Percentiles rank a stretch among this genome's conserved stretches.
Conservation (phyloP, 23 tunicate species). For the Corella eumyota region DNA sequence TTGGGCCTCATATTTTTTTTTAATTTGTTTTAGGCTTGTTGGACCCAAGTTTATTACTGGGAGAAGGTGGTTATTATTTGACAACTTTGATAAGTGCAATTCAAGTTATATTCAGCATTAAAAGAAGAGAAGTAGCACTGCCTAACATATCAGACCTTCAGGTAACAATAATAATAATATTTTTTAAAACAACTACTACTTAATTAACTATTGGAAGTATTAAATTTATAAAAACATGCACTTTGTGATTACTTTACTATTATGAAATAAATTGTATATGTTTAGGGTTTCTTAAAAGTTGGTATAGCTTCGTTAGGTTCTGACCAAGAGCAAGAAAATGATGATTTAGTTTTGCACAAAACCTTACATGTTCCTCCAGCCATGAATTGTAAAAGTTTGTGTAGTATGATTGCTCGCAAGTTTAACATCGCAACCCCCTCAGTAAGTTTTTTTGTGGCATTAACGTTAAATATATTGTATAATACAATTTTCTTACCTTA, state of each 20-base stretch:
- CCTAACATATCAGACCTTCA: slow-evolving; percentile 82
- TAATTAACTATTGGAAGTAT: no score
- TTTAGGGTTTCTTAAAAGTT: slow-evolving; percentile 87
- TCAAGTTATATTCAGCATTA: slow-evolving; percentile 80
- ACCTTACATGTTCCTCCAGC: slow-evolving; percentile 93
- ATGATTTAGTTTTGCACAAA: slow-evolving; percentile 47
- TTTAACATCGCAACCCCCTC: slow-evolving; percentile 38
- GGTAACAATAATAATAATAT: slow-evolving; percentile 27
- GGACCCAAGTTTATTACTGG: slow-evolving; percentile 65
- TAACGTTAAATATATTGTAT: no score
- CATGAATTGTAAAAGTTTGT: slow-evolving; percentile 65
- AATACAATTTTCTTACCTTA: no score
- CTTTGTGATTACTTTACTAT: neutral
- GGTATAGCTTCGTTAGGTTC: slow-evolving; percentile 12
- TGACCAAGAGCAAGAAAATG: slow-evolving; percentile 1
- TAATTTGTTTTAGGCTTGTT: slow-evolving; percentile 82
- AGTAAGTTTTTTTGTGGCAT: slow-evolving; percentile 28
- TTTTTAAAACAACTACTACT: no score
- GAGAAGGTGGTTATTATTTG: slow-evolving; percentile 93
- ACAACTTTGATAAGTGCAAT: slow-evolving; percentile 89
- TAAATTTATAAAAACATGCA: no score
- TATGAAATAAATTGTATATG: neutral
- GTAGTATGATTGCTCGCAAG: slow-evolving; percentile 85
- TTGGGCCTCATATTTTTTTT: no score
- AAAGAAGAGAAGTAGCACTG: slow-evolving; percentile 49